Evolutionary conservation across 2,113 vertebrate genomes (phyloP).

Genomic region (Labrus mixtus): DNA sequence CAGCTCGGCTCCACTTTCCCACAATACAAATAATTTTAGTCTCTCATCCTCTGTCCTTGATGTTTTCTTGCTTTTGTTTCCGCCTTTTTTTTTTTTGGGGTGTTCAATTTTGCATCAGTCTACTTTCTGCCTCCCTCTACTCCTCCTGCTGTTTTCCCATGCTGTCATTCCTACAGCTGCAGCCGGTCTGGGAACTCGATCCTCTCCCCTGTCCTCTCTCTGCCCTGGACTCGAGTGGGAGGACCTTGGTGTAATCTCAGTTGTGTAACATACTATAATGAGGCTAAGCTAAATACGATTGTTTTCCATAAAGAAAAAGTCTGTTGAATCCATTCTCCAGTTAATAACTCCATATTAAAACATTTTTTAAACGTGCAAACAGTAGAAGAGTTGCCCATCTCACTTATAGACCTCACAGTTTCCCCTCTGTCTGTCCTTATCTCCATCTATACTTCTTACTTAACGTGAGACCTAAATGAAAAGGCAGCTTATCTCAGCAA

Average conservation of each 20-base stretch:
- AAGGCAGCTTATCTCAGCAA: slow-evolving; percentile 49
- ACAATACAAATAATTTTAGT: slow-evolving; percentile 31
- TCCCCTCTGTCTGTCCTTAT: slow-evolving; percentile 12
- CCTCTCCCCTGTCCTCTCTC: slow-evolving; percentile 23
- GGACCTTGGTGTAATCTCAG: slow-evolving; percentile 7
- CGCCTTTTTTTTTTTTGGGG: not conserved
- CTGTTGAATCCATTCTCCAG: slow-evolving; percentile 1
- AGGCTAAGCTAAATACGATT: not conserved
- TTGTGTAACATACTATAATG: slow-evolving; percentile 25
- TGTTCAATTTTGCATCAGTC: not conserved
- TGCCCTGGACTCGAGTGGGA: slow-evolving; percentile 12
- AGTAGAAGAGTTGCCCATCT: slow-evolving; percentile 5
- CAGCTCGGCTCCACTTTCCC: slow-evolving; percentile 53
- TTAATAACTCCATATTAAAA: slow-evolving; percentile 6
- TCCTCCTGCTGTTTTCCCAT: slow-evolving; percentile 51
- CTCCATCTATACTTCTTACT: slow-evolving; percentile 35
- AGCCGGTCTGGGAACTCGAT: slow-evolving; percentile 47
- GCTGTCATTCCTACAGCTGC: slow-evolving; percentile 64
- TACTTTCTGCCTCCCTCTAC: not conserved
- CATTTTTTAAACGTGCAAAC: slow-evolving; percentile 11
- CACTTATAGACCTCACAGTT: slow-evolving; percentile 13
- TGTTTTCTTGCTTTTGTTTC: not conserved
- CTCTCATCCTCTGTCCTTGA: not conserved
- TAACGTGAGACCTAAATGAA: slow-evolving; percentile 36
- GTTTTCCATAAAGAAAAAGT: not conserved